phyloP scores from a whole-genome alignment of 2,797 vertebrate species.

The Chromobotia macracanthus region DNA sequence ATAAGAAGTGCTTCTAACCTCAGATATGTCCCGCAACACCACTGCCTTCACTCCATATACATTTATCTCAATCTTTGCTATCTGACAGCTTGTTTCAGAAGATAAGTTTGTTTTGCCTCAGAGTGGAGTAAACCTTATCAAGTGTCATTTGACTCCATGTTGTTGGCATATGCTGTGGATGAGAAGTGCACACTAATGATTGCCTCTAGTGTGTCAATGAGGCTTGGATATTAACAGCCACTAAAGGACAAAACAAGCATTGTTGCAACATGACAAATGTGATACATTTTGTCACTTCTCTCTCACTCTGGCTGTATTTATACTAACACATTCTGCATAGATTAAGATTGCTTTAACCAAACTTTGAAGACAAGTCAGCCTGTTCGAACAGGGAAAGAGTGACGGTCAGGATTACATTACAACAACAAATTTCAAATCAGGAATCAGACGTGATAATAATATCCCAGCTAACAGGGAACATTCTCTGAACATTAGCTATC shows the following conservation, averaged over 20 bases:
- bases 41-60: slow-evolving; percentile 23
- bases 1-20: slow-evolving; percentile 43
- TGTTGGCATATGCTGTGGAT: slow-evolving; percentile 27
- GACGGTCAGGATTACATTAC: neutral
- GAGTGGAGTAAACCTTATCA: slow-evolving; percentile 29
- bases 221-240: slow-evolving; percentile 27
- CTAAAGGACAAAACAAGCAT: slow-evolving; percentile 17
- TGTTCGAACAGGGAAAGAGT: neutral
- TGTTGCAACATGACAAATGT: slow-evolving; percentile 32
- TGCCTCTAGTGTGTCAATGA: slow-evolving; percentile 24
- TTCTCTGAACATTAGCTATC: no score
- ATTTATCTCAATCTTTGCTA: slow-evolving; percentile 48
- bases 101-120: slow-evolving; percentile 41
- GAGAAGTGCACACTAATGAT: slow-evolving; percentile 36
- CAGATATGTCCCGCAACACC: slow-evolving; percentile 25
- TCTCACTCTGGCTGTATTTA: slow-evolving; percentile 12
- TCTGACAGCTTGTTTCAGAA: slow-evolving; percentile 50
- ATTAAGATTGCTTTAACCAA: neutral
- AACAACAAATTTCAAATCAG: neutral
- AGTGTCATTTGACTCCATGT: slow-evolving; percentile 37
- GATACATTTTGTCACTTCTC: slow-evolving; percentile 13
- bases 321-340: neutral
- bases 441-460: no score
- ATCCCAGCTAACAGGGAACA: no score
- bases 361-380: neutral